Evolutionary conservation across 1,140 invertebrate genomes (phyloP).

Genomic region (Thereuonema tuberculata): DNA sequence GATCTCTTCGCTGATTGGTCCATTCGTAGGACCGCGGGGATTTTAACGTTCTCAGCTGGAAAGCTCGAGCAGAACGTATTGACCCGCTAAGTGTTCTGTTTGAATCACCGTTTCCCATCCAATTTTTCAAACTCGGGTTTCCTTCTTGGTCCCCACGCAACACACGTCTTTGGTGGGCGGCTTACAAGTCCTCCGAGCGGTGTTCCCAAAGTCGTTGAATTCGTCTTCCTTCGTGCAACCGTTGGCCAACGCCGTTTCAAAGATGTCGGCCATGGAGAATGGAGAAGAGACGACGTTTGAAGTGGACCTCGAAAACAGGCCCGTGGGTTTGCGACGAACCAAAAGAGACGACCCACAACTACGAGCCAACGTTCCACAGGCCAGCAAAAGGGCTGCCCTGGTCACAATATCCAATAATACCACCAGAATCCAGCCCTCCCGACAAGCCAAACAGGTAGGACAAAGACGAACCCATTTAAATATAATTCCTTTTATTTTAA

Average conservation of each 20-base stretch:
- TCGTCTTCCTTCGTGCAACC: too few relatives aligned
- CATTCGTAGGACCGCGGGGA: background rate
- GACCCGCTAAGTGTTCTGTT: too few relatives aligned
- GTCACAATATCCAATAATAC: background rate
- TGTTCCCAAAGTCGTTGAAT: too few relatives aligned
- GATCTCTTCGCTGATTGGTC: background rate
- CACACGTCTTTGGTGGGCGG: too few relatives aligned
- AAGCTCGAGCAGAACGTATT: background rate
- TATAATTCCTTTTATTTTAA: too few relatives aligned
- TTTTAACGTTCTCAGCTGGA: background rate
- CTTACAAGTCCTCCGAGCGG: too few relatives aligned
- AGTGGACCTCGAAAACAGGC: background rate
- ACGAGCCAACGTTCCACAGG: background rate
- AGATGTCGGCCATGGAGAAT: background rate
- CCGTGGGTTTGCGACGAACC: background rate
- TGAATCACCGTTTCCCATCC: too few relatives aligned
- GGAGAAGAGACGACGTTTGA: background rate
- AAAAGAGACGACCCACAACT: background rate
- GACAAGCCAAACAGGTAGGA: constrained; percentile 1
- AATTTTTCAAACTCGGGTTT: too few relatives aligned
- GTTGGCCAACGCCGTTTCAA: too few relatives aligned
- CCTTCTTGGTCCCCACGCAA: too few relatives aligned
- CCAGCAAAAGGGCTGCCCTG: background rate
- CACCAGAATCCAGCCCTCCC: background rate
- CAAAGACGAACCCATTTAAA: background rate